These are phyloP conservation scores for Halcyon malimbica DNA, from an alignment of 2,113 vertebrate species.

Conservation along the genomic window DNA sequence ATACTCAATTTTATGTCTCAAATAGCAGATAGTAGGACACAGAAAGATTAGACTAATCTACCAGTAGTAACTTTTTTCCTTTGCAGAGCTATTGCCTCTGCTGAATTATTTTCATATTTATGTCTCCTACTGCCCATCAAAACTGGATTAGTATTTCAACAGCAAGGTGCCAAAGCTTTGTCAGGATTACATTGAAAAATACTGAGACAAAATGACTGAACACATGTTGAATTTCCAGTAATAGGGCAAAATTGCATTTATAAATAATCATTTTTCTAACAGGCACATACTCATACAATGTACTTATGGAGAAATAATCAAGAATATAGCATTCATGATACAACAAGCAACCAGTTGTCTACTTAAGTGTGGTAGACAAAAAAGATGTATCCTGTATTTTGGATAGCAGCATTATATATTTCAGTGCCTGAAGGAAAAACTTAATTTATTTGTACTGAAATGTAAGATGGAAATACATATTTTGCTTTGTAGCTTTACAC, in stretches of 20 bases:
- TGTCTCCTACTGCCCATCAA: constrained; percentile 10
- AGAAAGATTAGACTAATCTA: constrained; percentile 42
- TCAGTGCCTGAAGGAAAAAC: not conserved
- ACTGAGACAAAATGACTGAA: constrained; percentile 14
- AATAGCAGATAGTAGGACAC: constrained; percentile 6
- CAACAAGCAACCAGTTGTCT: not conserved
- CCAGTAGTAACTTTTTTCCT: not conserved
- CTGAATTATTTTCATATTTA: constrained; percentile 41
- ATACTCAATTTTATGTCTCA: not conserved
- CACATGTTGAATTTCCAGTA: not conserved
- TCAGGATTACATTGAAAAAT: constrained; percentile 21
- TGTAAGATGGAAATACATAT: not conserved
- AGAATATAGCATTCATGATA: not conserved
- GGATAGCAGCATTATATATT: not conserved
- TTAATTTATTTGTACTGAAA: not conserved
- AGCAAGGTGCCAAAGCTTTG: constrained; percentile 44
- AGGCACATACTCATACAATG: not conserved
- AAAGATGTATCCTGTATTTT: not conserved
- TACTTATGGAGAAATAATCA: not conserved
- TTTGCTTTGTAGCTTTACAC: constrained; percentile 13
- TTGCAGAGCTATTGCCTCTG: not conserved
- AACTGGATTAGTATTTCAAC: constrained; percentile 40
- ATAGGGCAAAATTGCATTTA: not conserved
- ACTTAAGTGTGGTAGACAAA: not conserved
- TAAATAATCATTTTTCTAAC: not conserved